Conservation (phyloP, 2,797 vertebrate genomes). For the Sitta carolinensis region DNA sequence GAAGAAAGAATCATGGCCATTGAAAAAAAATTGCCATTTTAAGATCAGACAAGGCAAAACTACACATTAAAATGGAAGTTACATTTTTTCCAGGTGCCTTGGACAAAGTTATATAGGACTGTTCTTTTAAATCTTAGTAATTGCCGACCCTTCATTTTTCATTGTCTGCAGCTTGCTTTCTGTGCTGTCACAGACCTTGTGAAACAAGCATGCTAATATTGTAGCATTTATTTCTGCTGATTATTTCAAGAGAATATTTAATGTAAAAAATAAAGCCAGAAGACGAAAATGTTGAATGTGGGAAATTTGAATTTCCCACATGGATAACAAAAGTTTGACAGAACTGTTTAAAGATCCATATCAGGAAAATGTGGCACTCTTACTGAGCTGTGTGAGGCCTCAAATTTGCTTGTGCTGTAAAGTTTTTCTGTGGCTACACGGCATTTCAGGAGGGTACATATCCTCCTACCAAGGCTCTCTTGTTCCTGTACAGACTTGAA, state of each 20-base stretch:
- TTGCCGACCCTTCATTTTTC: not conserved
- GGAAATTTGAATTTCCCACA: not conserved
- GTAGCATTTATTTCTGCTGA: not conserved
- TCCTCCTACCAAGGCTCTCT: not conserved
- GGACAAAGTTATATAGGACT: not conserved
- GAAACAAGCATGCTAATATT: not conserved
- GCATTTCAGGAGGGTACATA: not conserved
- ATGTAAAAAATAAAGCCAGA: not conserved
- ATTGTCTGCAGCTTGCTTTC: not conserved
- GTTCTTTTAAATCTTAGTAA: not conserved
- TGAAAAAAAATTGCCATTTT: constrained; percentile 11
- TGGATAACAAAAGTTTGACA: not conserved
- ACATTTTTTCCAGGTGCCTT: not conserved
- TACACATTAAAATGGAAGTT: not conserved
- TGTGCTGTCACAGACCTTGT: not conserved
- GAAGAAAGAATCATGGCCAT: not conserved
- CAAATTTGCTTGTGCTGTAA: constrained; percentile 1
- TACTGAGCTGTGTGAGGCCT: not conserved
- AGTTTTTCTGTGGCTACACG: not conserved
- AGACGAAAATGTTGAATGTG: not conserved
- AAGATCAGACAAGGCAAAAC: constrained; percentile 22
- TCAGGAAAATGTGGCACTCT: not conserved
- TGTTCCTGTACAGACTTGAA: not conserved
- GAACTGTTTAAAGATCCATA: not conserved
- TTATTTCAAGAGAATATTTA: constrained; percentile 10